Conservation (phyloP, 1,140 invertebrate species). For the Tenebrio molitor region DNA sequence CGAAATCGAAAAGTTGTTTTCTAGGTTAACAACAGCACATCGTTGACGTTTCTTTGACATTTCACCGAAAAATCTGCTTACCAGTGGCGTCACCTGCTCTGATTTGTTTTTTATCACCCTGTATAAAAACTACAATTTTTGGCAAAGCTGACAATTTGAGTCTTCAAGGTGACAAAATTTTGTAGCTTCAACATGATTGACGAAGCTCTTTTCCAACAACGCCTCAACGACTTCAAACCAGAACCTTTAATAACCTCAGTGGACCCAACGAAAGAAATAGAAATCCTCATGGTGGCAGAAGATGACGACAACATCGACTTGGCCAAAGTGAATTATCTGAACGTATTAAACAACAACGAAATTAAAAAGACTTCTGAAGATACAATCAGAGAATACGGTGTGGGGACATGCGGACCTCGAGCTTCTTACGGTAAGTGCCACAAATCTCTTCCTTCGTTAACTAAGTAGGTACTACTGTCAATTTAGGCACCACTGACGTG, state of each 20-base stretch:
- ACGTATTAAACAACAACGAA: conserved; percentile 77
- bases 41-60: too few species aligned
- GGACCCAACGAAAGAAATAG: conserved; percentile 48
- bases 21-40: too few species aligned
- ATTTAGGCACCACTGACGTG: conserved; percentile 83
- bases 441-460: not conserved
- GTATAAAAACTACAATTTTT: too few species aligned
- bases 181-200: conserved; percentile 53
- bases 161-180: too few species aligned
- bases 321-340: conserved; percentile 89
- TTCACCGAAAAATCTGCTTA: too few species aligned
- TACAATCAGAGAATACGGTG: conserved; percentile 92
- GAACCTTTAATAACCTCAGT: conserved; percentile 54
- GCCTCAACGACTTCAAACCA: conserved; percentile 57
- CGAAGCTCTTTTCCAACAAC: conserved; percentile 56
- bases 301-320: conserved; percentile 70
- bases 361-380: conserved; percentile 80
- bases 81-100: too few species aligned
- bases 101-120: too few species aligned
- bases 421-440: conserved; percentile 93
- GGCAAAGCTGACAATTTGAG: too few species aligned
- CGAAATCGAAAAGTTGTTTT: too few species aligned
- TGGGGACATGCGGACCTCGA: conserved; percentile 97
- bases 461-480: too few species aligned
- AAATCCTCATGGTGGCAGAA: conserved; percentile 52